Conservation (phyloP, 2,113 vertebrate genomes). For the Condylura cristata region DNA sequence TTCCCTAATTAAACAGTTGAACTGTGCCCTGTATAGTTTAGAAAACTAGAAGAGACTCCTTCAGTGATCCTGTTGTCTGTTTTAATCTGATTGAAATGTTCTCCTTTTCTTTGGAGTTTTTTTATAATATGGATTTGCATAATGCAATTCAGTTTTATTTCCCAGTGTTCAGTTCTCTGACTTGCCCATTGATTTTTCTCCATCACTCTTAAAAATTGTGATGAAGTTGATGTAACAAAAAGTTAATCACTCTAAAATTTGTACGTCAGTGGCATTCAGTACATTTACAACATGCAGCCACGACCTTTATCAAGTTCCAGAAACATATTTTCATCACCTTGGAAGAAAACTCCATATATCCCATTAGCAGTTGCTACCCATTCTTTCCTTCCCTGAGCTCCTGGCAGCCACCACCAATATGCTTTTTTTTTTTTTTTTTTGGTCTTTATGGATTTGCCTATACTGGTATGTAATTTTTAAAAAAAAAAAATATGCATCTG, state of each 20-base stretch:
- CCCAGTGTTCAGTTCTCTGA: background rate
- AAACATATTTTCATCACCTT: background rate
- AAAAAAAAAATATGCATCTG: background rate
- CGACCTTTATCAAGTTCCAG: background rate
- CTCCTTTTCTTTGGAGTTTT: background rate
- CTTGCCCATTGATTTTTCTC: background rate
- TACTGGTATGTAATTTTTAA: background rate
- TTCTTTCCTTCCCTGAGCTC: background rate
- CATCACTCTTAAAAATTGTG: background rate
- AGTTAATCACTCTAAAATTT: background rate
- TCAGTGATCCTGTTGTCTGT: background rate
- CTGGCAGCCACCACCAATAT: background rate
- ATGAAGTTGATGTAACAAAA: background rate
- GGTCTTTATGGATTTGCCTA: background rate
- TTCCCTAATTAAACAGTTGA: conserved; percentile 1
- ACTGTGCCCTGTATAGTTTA: background rate
- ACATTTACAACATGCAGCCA: background rate
- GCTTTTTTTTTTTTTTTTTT: too few relatives aligned
- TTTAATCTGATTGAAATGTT: conserved; percentile 8
- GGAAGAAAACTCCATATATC: background rate
- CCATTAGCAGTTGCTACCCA: background rate
- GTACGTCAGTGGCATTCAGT: background rate
- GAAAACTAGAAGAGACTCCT: conserved; percentile 7
- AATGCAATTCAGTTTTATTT: background rate
- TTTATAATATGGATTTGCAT: background rate